These are phyloP conservation scores for Synergus itoensis DNA, from an alignment of 2,888 invertebrate genomes.

Conservation along the genomic window DNA sequence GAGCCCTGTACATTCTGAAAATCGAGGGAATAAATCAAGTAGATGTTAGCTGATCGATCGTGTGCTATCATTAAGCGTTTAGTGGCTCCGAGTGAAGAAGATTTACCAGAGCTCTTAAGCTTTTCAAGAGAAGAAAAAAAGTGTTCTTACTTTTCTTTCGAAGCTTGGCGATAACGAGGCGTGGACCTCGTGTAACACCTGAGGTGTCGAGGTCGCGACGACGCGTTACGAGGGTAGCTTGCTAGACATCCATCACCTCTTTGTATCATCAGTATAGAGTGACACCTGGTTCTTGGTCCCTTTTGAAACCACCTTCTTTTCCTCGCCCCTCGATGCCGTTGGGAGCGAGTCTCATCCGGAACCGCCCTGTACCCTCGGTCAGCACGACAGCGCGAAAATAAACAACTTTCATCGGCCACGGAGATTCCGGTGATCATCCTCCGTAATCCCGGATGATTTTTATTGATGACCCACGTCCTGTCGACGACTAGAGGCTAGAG, in stretches of 20 bases:
- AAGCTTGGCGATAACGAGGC: conserved; percentile 67
- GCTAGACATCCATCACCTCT: conserved; percentile 74
- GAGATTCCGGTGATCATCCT: conserved; percentile 57
- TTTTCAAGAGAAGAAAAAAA: conserved; percentile 39
- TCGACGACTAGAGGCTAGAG: not conserved
- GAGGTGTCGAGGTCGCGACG: conserved; percentile 69
- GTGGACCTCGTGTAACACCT: conserved; percentile 72
- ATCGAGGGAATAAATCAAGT: conserved; percentile 9
- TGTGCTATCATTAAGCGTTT: conserved; percentile 23
- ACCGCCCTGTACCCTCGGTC: conserved; percentile 58
- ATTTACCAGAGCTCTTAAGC: conserved; percentile 34
- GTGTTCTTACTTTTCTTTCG: conserved; percentile 49
- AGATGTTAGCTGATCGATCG: conserved; percentile 24
- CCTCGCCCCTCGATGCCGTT: conserved; percentile 48
- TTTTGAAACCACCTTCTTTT: conserved; percentile 55
- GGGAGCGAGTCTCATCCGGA: conserved; percentile 55
- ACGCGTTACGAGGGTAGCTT: conserved; percentile 69
- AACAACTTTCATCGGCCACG: conserved; percentile 60
- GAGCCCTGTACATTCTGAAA: not conserved
- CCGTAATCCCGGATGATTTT: conserved; percentile 65
- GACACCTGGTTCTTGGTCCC: conserved; percentile 72
- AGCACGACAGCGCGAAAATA: conserved; percentile 61
- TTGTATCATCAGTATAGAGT: conserved; percentile 66
- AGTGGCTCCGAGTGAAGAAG: conserved; percentile 12
- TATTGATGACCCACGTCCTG: conserved; percentile 61